These are phyloP conservation scores for Pangasius krempfi DNA, from an alignment of 2,797 vertebrate genomes.

Conservation along the genomic window DNA sequence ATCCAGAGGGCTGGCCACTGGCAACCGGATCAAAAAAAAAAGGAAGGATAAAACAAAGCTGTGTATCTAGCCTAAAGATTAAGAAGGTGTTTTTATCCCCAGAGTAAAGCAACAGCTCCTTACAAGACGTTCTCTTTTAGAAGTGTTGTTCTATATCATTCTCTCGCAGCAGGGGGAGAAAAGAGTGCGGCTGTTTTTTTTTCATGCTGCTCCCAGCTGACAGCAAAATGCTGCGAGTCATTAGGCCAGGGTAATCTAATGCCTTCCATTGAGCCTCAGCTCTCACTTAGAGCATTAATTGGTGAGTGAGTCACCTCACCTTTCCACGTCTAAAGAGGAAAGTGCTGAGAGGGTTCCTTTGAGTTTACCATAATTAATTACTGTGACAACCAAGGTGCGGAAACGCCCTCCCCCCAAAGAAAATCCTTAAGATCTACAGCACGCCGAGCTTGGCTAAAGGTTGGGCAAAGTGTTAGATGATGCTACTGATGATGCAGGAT, in stretches of 20 bases:
- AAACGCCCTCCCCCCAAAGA: not conserved
- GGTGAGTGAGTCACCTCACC: slow-evolving; percentile 60
- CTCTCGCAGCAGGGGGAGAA: slow-evolving; percentile 19
- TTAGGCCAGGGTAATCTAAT: slow-evolving; percentile 59
- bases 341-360: slow-evolving; percentile 55
- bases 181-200: not conserved
- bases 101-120: slow-evolving; percentile 7
- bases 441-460: slow-evolving; percentile 30
- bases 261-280: slow-evolving; percentile 53
- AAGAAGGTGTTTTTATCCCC: not conserved
- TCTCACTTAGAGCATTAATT: slow-evolving; percentile 61
- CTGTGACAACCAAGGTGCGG: slow-evolving; percentile 29
- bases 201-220: slow-evolving; percentile 37
- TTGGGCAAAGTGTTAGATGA: slow-evolving; percentile 28
- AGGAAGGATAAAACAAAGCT: not conserved
- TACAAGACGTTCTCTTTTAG: not conserved
- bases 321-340: slow-evolving; percentile 52
- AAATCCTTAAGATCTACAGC: slow-evolving; percentile 38
- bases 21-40: slow-evolving; percentile 1
- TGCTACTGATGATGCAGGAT: not conserved
- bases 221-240: slow-evolving; percentile 50
- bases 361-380: slow-evolving; percentile 56
- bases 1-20: slow-evolving; percentile 32
- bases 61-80: slow-evolving; percentile 36
- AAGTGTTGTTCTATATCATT: slow-evolving; percentile 8